A percentile compares a stretch with the other conserved stretches of the same genome.
Evolutionary conservation across 2,797 vertebrate species (phyloP).

Genomic region (Arctocebus calabarensis): DNA sequence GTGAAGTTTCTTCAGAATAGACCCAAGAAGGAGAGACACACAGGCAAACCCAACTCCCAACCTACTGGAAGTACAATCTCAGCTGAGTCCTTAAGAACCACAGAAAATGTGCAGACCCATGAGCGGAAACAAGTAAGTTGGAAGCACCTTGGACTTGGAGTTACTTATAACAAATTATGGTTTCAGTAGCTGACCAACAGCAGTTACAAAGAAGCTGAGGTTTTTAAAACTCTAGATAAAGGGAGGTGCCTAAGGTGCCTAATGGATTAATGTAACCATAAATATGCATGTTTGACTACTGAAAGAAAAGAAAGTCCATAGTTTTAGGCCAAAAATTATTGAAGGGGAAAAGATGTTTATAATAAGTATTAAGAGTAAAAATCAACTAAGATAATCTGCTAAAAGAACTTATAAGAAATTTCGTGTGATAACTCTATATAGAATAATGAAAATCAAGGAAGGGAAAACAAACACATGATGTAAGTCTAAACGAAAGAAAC

Average conservation of each 20-base stretch:
- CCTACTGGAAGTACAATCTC: not conserved
- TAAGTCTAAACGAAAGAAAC: not conserved
- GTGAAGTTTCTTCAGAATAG: not conserved
- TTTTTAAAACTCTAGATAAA: not conserved
- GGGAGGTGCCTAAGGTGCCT: not conserved
- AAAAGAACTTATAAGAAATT: not conserved
- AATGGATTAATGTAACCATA: not conserved
- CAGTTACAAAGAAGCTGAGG: not conserved
- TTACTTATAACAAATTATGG: not conserved
- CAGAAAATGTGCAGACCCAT: not conserved
- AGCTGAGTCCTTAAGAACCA: not conserved
- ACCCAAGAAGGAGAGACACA: not conserved
- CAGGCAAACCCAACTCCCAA: not conserved
- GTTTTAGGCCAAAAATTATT: not conserved
- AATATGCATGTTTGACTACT: not conserved
- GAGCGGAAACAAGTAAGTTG: not conserved
- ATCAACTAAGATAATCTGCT: not conserved
- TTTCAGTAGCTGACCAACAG: not conserved
- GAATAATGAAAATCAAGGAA: not conserved
- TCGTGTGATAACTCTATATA: not conserved
- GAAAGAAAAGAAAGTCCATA: constrained; percentile 20
- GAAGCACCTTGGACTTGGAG: not conserved
- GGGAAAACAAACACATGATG: not conserved
- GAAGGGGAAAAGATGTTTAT: not conserved
- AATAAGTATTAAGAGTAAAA: not conserved